A percentile compares a stretch with the other conserved stretches of the same genome.
phyloP scores from a whole-genome alignment of 2,888 invertebrate species.

The Heliconius erato region DNA sequence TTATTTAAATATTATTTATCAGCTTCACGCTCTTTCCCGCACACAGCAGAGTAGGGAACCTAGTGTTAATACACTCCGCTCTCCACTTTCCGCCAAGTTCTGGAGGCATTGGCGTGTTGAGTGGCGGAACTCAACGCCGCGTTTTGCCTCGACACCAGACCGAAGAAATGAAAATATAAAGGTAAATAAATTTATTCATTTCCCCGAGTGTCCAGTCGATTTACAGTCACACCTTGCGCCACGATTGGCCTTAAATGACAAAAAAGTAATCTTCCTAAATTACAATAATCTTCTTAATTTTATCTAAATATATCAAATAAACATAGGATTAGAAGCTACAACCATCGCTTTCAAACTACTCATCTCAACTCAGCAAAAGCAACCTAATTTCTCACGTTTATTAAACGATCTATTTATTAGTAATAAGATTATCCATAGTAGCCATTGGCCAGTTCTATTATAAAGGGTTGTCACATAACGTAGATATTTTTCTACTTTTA shows the following conservation, averaged over 20 bases:
- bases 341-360: neutral
- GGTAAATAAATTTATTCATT: neutral
- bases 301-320: neutral
- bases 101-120: no score
- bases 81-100: no score
- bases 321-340: neutral
- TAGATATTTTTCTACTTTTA: neutral
- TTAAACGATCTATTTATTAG: neutral
- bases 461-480: slow-evolving; percentile 39
- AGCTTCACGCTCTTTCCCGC: no score
- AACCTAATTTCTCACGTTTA: slow-evolving; percentile 30
- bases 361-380: neutral
- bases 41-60: no score
- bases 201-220: neutral
- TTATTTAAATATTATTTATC: no score
- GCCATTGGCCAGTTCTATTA: slow-evolving; percentile 37
- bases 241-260: no score
- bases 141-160: no score
- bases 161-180: no score
- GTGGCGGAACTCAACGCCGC: no score
- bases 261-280: no score
- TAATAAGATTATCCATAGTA: slow-evolving; percentile 44
- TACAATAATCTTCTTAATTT: no score
- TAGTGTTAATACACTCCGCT: no score
- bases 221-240: neutral